Evolutionary conservation across 2,888 invertebrate species (phyloP), one percentile per base, ranked within the genome.

Genomic region (Patella depressa): DNA sequence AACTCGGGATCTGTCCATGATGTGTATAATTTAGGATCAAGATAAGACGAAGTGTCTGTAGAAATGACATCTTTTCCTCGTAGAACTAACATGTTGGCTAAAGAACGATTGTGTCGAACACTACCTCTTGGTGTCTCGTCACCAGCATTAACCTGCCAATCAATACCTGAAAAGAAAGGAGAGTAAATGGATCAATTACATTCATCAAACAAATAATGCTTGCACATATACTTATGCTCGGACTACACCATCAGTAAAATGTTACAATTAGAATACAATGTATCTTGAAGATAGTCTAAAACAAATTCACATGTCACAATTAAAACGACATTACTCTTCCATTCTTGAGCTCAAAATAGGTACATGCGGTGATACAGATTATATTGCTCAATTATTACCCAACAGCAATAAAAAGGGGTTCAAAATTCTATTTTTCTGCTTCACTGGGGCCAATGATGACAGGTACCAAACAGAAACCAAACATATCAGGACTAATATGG

Each of bases 101-200:
- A 75, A 5, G 89, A 90, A 34, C 86, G 82, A 80, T 90, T 88
- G 80, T 86, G 84, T 53, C 80, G 78, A 14, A 74, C 55, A 9
- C 80, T 78, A 11, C 80, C 85, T 55, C 83, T 73, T 9, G 85
- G 85, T 15, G 86, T 85, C 53, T 84, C 82, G 5, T 84, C 75
- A 2, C 78, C 79, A 7, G 81, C 78, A 29, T 82, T 82, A 11
- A 91, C 85, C 53, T 87, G 85, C 91, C 91, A 91, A 84, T 91
- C 85, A 53, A 91, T 91, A 53, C 91, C 91, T 91, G 83, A 2
- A 80, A 81, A 15, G 69, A n/a, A 69, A 73, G 59, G 24, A 53
- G 15, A 78, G 45, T 9, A 73, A 19, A 19, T 7, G n/a, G 65
- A 19, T 19, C 19, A 17, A 73, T 34, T 7, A 24, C 73, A 53